phyloP scores from a whole-genome alignment of 2,113 vertebrate species.

The Rhea americana region DNA sequence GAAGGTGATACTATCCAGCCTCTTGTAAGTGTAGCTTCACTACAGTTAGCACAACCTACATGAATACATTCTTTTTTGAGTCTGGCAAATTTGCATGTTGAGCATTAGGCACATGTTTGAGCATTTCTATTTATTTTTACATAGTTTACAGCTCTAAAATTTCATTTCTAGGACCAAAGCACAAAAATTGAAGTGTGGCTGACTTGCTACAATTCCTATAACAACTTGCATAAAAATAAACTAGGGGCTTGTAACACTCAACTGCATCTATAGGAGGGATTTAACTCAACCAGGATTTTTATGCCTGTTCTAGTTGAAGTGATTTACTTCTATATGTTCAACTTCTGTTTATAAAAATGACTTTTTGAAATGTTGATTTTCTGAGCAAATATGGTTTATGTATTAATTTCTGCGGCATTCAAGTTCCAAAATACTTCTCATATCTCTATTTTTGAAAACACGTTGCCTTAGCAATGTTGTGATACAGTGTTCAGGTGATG shows the following conservation, averaged over 20 bases:
- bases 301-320: background rate
- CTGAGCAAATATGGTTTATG: background rate
- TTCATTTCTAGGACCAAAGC: background rate
- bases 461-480: background rate
- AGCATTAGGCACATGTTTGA: background rate
- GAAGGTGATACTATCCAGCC: background rate
- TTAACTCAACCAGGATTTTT: background rate
- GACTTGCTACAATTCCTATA: background rate
- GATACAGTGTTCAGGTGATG: no score
- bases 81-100: background rate
- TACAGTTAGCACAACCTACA: background rate
- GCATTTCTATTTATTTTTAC: background rate
- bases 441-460: background rate
- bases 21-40: background rate
- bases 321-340: background rate
- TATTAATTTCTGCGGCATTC: background rate
- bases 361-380: background rate
- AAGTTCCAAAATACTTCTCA: background rate
- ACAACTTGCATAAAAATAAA: background rate
- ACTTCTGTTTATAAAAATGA: background rate
- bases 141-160: background rate
- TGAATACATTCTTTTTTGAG: background rate
- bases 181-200: background rate
- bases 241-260: background rate
- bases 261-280: background rate